Conservation (phyloP, 2,113 vertebrate genomes). For the Hyaena hyaena region DNA sequence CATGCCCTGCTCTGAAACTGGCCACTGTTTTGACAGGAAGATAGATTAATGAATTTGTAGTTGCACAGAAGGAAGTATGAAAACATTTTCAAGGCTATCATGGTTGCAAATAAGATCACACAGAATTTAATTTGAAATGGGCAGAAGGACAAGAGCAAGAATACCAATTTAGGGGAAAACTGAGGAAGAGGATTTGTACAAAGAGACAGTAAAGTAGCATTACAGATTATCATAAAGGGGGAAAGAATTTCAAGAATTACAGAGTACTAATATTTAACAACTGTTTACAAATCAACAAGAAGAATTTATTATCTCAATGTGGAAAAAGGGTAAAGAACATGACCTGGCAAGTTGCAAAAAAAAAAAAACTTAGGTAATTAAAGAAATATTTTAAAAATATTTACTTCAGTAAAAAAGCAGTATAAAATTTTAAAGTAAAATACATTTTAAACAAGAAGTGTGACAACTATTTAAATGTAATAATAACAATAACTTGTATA, state of each 20-base stretch:
- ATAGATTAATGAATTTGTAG: neutral
- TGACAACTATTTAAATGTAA: constrained; percentile 20
- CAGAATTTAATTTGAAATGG: neutral
- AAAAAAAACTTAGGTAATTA: neutral
- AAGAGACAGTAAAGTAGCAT: neutral
- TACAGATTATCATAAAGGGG: neutral
- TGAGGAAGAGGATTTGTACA: neutral
- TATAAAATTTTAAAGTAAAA: constrained; percentile 24
- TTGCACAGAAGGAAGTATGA: neutral
- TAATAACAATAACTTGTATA: neutral
- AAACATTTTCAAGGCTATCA: constrained; percentile 24
- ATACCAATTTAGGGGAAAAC: neutral
- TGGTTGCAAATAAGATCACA: neutral
- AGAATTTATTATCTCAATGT: neutral
- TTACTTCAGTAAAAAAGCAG: constrained; percentile 35
- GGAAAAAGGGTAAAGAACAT: constrained; percentile 29
- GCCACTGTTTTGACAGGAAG: constrained; percentile 6
- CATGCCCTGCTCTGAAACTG: neutral
- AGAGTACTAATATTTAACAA: constrained; percentile 8
- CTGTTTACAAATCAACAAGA: neutral
- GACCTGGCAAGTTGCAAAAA: neutral
- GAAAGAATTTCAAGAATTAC: constrained; percentile 37
- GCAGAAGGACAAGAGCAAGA: neutral
- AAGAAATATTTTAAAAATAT: constrained; percentile 34
- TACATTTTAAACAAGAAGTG: constrained; percentile 18